Conservation (phyloP, 2,113 vertebrate species). For the Cynopterus brachyotis region DNA sequence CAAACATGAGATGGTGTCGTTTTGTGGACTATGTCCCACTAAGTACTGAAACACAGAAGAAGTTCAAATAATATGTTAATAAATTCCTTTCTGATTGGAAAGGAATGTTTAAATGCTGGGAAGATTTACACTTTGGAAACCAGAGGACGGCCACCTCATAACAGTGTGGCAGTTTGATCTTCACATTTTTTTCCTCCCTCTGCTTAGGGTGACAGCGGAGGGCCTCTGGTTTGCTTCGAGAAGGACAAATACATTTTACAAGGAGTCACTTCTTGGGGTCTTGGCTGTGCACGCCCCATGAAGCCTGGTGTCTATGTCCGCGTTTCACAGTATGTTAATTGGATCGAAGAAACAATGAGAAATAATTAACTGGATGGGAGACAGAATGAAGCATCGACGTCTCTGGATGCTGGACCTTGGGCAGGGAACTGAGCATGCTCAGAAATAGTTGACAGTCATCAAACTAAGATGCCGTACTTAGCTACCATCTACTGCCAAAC, state of each 20-base stretch:
- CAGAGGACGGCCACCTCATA: background rate
- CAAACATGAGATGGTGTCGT: background rate
- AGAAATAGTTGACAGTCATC: conserved; percentile 59
- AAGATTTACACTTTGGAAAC: background rate
- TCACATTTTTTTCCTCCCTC: background rate
- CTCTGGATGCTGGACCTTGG: background rate
- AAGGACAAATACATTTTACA: conserved; percentile 92
- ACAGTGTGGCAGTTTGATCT: background rate
- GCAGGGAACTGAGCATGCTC: conserved; percentile 26
- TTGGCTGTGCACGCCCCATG: conserved; percentile 94
- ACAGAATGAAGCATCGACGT: background rate
- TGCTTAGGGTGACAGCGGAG: conserved; percentile 96
- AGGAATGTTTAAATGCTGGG: background rate
- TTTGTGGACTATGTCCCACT: background rate
- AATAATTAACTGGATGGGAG: conserved; percentile 52
- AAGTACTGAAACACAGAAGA: background rate
- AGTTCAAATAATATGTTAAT: background rate
- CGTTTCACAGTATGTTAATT: conserved; percentile 90
- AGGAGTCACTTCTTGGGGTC: conserved; percentile 97
- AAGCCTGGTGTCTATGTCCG: conserved; percentile 96
- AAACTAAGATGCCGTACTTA: conserved; percentile 52
- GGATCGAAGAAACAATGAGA: conserved; percentile 87
- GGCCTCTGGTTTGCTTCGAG: conserved; percentile 91
- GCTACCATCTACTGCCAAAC: background rate
- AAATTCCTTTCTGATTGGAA: background rate